phyloP scores from a whole-genome alignment of 2,113 vertebrate species.

The Bubo scandiacus region DNA sequence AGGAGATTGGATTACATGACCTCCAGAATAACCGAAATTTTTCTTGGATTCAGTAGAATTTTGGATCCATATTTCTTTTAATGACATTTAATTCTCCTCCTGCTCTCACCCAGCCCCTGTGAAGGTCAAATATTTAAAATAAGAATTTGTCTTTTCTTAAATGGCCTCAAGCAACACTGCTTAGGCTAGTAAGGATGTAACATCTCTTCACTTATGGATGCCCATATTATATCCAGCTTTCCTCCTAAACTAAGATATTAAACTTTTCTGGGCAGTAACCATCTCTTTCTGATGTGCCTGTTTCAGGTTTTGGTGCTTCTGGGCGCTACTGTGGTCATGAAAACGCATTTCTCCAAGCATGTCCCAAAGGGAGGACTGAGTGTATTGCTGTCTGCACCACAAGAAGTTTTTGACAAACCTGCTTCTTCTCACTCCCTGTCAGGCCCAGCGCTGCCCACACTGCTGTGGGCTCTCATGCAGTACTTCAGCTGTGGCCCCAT shows the following conservation, averaged over 20 bases:
- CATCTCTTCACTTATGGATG: neutral
- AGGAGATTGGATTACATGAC: neutral
- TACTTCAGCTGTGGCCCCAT: neutral
- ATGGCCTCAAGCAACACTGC: neutral
- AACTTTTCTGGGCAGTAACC: neutral
- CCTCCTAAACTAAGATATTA: neutral
- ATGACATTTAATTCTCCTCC: neutral
- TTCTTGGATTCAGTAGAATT: neutral
- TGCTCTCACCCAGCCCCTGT: neutral
- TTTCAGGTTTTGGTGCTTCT: neutral
- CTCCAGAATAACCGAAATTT: neutral
- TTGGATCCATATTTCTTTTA: neutral
- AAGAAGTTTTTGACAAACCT: neutral
- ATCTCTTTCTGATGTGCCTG: neutral
- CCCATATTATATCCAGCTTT: neutral
- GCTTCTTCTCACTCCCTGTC: rapidly evolving
- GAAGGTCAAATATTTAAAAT: neutral
- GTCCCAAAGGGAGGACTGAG: neutral
- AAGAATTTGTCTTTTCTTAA: neutral
- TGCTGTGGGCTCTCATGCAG: neutral
- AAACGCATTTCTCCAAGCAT: neutral
- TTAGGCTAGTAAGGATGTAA: neutral
- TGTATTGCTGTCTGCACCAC: neutral
- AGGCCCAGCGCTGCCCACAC: rapidly evolving
- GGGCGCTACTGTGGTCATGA: too few relatives aligned